Evolutionary conservation across 2,888 invertebrate genomes (phyloP).

Genomic region (Watsonalla cultraria): DNA sequence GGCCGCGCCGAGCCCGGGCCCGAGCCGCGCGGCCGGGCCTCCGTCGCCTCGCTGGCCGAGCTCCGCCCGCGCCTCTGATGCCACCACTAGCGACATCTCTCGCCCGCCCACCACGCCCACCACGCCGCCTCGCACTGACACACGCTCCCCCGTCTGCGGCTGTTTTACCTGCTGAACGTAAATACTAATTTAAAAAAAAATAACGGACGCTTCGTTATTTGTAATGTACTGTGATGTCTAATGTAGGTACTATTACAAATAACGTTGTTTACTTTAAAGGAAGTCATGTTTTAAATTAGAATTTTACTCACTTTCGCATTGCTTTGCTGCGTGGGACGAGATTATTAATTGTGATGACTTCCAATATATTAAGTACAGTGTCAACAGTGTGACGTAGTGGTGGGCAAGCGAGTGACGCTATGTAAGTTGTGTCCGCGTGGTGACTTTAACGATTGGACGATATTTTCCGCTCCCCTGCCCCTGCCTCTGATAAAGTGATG

Average conservation of each 20-base stretch:
- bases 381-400: background rate
- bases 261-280: too few relatives aligned
- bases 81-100: slow-evolving; percentile 5
- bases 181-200: too few relatives aligned
- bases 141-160: background rate
- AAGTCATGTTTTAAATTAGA: too few relatives aligned
- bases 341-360: too few relatives aligned
- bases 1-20: slow-evolving; percentile 64
- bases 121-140: slow-evolving; percentile 1
- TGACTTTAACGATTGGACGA: background rate
- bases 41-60: slow-evolving; percentile 69
- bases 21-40: slow-evolving; percentile 64
- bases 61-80: slow-evolving; percentile 67
- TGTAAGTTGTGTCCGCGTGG: background rate
- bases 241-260: too few relatives aligned
- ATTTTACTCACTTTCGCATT: too few relatives aligned
- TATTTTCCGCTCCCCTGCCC: background rate
- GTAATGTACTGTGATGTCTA: too few relatives aligned
- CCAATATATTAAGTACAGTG: too few relatives aligned
- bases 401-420: background rate
- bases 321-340: too few relatives aligned
- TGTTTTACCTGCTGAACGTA: background rate
- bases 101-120: slow-evolving; percentile 5
- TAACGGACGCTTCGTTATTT: too few relatives aligned
- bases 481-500: background rate